Evolutionary conservation across 2,888 invertebrate species (phyloP), one percentile per base, ranked within the genome.

Genomic region (Coremacera marginata): DNA sequence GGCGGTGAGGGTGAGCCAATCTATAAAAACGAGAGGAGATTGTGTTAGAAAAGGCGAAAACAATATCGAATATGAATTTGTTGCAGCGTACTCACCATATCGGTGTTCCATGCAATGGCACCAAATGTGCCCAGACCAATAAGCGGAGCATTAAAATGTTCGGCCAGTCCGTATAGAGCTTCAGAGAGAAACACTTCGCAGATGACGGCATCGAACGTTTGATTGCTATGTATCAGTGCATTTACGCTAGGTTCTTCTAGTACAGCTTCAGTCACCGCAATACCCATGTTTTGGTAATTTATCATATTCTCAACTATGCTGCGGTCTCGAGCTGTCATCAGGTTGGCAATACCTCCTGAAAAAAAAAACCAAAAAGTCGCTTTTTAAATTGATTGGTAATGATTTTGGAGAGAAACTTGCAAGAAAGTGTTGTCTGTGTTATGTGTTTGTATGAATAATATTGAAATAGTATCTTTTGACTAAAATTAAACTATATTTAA

Each of bases 131-230:
- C 83, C 0, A 88, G 4, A 0, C 84, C 89, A 44, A 89, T 84
- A 1, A 89, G 82, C 1, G 87, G 85, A 0, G 88, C 89, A 22
- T 87, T 85, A 25, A 87, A 89, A 8, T 84, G 83, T 49, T 88
- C 86, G 1, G 84, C 85, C 3, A 89, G 72, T 0, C 90, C 90
- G 9, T 87, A 85, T 0, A 88, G 82, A 0, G 89, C 89, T 77
- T 90, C 90, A 51, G 85, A 86, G 0, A 89, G 80, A 73, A 90
- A 90, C 1, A 88, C 84, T 76, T 90, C 89, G 63, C 83, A 80
- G 14, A 90, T 84, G 5, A 90, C 86, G 0, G 89, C 84, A 80
- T 90, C 90, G 51, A 86, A 90, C 2, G 84, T 86, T 63, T 85
- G 84, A 67, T 90, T 87, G 0, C 90, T 89, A 7, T 80, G 73